Evolutionary conservation across 2,797 vertebrate species (phyloP).

Genomic region (Sebastes minor): DNA sequence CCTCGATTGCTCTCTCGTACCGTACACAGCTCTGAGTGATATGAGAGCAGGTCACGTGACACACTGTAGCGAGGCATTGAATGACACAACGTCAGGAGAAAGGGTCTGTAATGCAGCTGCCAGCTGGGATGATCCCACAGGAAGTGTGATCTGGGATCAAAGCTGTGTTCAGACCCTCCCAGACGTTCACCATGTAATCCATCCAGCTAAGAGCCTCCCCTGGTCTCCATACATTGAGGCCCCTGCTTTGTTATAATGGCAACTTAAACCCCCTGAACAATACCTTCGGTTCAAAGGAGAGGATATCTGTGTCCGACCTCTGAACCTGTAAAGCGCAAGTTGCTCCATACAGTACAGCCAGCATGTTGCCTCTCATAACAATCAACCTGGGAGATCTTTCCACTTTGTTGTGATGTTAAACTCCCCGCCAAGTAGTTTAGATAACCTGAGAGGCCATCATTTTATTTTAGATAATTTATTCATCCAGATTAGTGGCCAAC

Average conservation of each 20-base stretch:
- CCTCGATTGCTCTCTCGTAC: background rate
- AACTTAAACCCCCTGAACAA: constrained; percentile 40
- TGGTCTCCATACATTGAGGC: background rate
- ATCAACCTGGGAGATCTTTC: background rate
- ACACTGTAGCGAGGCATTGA: background rate
- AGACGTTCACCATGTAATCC: constrained; percentile 55
- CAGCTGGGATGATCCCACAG: constrained; percentile 38
- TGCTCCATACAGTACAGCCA: background rate
- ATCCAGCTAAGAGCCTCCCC: constrained; percentile 37
- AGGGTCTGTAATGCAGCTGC: constrained; percentile 43
- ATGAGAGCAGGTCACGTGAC: constrained; percentile 52
- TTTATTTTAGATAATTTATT: background rate
- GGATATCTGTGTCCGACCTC: constrained; percentile 33
- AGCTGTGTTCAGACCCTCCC: constrained; percentile 28
- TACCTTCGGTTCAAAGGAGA: constrained; percentile 35
- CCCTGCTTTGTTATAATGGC: constrained; percentile 57
- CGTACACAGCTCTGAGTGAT: constrained; percentile 1
- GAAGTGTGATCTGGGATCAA: constrained; percentile 66
- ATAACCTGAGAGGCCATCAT: background rate
- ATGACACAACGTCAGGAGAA: constrained; percentile 15
- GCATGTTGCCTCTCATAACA: background rate
- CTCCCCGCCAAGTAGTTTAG: background rate
- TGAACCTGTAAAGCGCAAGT: background rate
- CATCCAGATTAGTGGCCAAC: background rate
- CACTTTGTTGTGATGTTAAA: background rate